These are phyloP conservation scores for Calliphora vomitoria DNA, from an alignment of 2,888 invertebrate genomes.

Conservation along the genomic window DNA sequence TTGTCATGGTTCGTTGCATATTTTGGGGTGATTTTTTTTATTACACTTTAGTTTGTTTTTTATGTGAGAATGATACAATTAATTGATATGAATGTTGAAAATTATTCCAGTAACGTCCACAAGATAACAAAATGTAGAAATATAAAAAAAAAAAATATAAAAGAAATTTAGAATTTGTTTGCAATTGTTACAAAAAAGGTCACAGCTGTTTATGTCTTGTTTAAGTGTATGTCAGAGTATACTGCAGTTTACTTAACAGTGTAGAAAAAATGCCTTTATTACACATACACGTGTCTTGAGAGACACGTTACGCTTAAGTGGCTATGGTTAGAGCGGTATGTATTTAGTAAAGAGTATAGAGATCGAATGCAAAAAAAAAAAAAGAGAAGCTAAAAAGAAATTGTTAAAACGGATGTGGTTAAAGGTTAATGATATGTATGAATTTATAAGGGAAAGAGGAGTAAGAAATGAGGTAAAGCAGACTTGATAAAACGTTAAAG, in stretches of 20 bases:
- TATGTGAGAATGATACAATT: slow-evolving; percentile 39
- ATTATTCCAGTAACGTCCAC: slow-evolving; percentile 61
- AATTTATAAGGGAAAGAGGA: neutral
- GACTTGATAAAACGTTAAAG: neutral
- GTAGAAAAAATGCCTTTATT: too few relatives aligned
- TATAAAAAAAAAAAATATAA: slow-evolving; percentile 16
- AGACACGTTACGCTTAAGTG: slow-evolving; percentile 55
- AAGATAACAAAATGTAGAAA: slow-evolving; percentile 10
- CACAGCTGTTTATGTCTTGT: slow-evolving; percentile 64
- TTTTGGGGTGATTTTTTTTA: slow-evolving; percentile 51
- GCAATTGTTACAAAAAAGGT: slow-evolving; percentile 44
- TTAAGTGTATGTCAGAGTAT: neutral
- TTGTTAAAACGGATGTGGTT: slow-evolving; percentile 62
- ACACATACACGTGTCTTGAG: slow-evolving; percentile 51
- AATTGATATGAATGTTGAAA: slow-evolving; percentile 50
- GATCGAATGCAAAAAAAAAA: slow-evolving; percentile 1
- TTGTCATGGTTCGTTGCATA: slow-evolving; percentile 61
- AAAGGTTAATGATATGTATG: slow-evolving; percentile 69
- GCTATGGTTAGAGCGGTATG: neutral
- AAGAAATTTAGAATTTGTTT: slow-evolving; percentile 31
- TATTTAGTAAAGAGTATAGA: neutral
- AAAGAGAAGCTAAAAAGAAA: neutral
- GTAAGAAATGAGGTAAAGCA: slow-evolving; percentile 9
- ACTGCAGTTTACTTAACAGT: slow-evolving; percentile 18
- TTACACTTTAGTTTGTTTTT: neutral